These are phyloP conservation scores for Scaptomyza tumidula DNA, from an alignment of 2,888 invertebrate species.

Conservation along the genomic window DNA sequence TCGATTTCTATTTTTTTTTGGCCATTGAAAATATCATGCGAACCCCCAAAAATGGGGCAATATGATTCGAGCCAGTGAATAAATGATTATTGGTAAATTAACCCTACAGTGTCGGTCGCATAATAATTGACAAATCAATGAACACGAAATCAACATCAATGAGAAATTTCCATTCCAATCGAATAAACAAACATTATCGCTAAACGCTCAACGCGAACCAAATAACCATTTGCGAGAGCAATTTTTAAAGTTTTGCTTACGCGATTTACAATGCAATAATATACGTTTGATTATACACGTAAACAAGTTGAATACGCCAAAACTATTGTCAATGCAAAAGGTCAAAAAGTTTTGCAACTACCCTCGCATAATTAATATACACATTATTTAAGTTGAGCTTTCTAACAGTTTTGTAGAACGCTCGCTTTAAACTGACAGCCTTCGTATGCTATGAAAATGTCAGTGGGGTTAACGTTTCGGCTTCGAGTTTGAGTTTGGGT, in stretches of 20 bases:
- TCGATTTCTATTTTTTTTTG: neutral
- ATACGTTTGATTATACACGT: too few relatives aligned
- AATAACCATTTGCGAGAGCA: neutral
- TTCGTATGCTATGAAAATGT: too few relatives aligned
- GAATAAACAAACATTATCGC: slow-evolving; percentile 4
- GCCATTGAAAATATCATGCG: neutral
- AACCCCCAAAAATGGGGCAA: neutral
- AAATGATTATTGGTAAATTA: slow-evolving; percentile 36
- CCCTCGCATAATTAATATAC: slow-evolving; percentile 39
- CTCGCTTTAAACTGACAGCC: slow-evolving; percentile 11
- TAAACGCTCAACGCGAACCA: neutral
- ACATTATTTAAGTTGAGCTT: slow-evolving; percentile 35
- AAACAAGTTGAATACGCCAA: too few relatives aligned
- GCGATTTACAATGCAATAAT: too few relatives aligned
- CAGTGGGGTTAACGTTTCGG: neutral
- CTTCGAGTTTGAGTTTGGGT: neutral
- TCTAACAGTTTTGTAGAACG: slow-evolving; percentile 19
- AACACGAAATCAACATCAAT: slow-evolving; percentile 10
- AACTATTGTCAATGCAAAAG: too few relatives aligned
- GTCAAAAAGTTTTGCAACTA: neutral
- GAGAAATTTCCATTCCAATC: slow-evolving; percentile 1
- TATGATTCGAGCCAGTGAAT: slow-evolving; percentile 28
- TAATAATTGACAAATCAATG: slow-evolving; percentile 36
- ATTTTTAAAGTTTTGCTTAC: neutral
- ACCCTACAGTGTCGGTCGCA: slow-evolving; percentile 9